Percentiles rank a stretch among this genome's conserved stretches.
phyloP scores from a whole-genome alignment of 2,888 invertebrate species.

The Drosophila engyochracea region DNA sequence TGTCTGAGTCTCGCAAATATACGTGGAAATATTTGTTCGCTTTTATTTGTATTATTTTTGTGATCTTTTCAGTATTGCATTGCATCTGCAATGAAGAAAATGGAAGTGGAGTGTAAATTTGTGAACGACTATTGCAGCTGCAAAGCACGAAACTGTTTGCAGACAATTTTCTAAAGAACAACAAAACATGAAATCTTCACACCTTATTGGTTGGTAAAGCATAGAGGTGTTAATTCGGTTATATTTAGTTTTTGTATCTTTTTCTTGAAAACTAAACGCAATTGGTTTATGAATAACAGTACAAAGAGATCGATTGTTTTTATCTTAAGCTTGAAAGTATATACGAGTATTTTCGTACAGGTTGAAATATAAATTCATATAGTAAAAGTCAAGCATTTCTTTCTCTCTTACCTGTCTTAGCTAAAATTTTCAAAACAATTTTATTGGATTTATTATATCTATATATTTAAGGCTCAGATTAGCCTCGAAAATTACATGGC shows the following conservation, averaged over 20 bases:
- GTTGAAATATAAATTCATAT: neutral
- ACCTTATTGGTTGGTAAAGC: constrained; percentile 7
- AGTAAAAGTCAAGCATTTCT: neutral
- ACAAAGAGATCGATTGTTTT: neutral
- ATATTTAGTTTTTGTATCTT: neutral
- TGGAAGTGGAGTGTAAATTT: constrained; percentile 8
- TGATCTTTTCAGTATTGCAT: constrained; percentile 6
- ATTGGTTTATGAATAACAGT: neutral
- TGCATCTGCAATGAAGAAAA: constrained; percentile 25
- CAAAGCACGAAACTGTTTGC: constrained; percentile 8
- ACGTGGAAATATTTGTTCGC: constrained; percentile 56
- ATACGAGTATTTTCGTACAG: neutral
- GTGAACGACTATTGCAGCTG: constrained; percentile 36
- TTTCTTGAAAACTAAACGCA: neutral
- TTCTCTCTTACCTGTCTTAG: constrained; percentile 23
- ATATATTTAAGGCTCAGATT: neutral
- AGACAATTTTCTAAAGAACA: constrained; percentile 31
- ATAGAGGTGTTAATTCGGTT: constrained; percentile 7
- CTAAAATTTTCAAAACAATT: constrained; percentile 2
- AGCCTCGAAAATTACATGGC: neutral
- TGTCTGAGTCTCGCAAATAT: constrained; percentile 60
- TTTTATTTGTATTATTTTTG: constrained; percentile 2
- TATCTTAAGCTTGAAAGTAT: neutral
- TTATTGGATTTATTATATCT: neutral
- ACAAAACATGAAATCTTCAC: constrained; percentile 10